Evolutionary conservation across 2,113 vertebrate species (phyloP), one percentile per base, ranked within the genome.

Genomic region (Marcusenius ussheri): DNA sequence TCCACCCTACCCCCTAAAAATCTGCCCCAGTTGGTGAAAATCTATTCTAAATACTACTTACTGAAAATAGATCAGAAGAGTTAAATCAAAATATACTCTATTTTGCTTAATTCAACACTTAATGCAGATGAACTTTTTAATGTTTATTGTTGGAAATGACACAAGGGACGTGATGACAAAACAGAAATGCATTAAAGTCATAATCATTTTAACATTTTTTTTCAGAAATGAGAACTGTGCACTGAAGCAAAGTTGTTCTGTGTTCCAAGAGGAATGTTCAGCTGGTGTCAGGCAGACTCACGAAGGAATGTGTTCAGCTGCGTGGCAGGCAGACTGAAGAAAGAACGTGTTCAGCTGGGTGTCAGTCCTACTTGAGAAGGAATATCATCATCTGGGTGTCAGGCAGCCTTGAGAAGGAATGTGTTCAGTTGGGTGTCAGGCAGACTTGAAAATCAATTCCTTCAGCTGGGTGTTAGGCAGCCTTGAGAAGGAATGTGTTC

Each of bases 371-470:
- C 53, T 7, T 56, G 53, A 21, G 17, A 21, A 19, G 17, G 17
- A 56, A 56, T 56, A 0, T 21, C 3, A 0, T 56, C 53, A 21
- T 0, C 24, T 62, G 58, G 58, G 9, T 66, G 2, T 66, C n/a
- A 27, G 58, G 8, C 58, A 10, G 3, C 0, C 58, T 27, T 3
- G 3, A 27, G 24, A 27, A 66, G 62, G 62, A 66, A 66, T 66
- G 3, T 66, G n/a, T 11, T 66, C n/a, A 11, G 9, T 10, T 27
- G 8, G 9, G 0, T 66, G 24, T 80, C 8, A 27, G 58, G 58
- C 93, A 99, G 98, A 94, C 98, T 66, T 6, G 7, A 9, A 9
- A 27, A 66, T 0, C 0, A 56, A 56, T 51, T 3, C 0, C 3
- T 17, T 56, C 19, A 56, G 19, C 53, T 56, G 21, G 6, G 2